Evolutionary conservation across 2,113 vertebrate genomes (phyloP), one percentile per base, ranked within the genome.

Genomic region (Aptenodytes forsteri): DNA sequence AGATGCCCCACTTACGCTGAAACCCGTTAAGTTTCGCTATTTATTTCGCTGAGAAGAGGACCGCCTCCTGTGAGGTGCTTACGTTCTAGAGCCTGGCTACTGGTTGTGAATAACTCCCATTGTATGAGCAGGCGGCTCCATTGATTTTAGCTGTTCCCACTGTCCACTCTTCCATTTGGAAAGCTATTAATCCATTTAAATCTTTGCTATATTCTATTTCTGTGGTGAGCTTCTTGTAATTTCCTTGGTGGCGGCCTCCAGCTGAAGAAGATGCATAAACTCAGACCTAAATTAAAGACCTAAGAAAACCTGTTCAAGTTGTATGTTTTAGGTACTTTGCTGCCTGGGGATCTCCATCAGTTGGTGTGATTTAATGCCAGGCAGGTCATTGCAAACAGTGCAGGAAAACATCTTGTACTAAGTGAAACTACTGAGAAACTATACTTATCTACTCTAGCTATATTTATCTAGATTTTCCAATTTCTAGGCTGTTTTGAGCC

Each of bases 391-490:
- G 44, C 36, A 72, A 87, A 72, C 27, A 11, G 25, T 1, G 0
- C 46, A 65, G 58, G 61, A 91, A 83, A 62, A n/a, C 58, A 29
- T 54, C 62, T 83, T 12, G 2, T 58, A 22, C 46, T 42, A 61
- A 65, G 47, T 65, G 80, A 92, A 95, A 91, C 95, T 65, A 61
- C 55, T 62, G 72, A 89, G 90, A 83, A 89, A 66, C 89, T 93
- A 87, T 91, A 89, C 12, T 87, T 95, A 76, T 2, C 89, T 66
- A 27, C 42, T 11, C 16, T 30, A 36, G 59, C 77, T 96, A 72
- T 85, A 72, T 96, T 91, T 94, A 64, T 76, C 3, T 1, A 69
- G 54, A 76, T 93, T 96, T 96, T 97, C 95, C 91, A 82, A 34
- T 85, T 90, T 91, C 82, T 93, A 14, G 27, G 38, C 42, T 87